These are phyloP conservation scores for Zeugodacus cucurbitae DNA, from an alignment of 1,140 invertebrate genomes.

Conservation along the genomic window DNA sequence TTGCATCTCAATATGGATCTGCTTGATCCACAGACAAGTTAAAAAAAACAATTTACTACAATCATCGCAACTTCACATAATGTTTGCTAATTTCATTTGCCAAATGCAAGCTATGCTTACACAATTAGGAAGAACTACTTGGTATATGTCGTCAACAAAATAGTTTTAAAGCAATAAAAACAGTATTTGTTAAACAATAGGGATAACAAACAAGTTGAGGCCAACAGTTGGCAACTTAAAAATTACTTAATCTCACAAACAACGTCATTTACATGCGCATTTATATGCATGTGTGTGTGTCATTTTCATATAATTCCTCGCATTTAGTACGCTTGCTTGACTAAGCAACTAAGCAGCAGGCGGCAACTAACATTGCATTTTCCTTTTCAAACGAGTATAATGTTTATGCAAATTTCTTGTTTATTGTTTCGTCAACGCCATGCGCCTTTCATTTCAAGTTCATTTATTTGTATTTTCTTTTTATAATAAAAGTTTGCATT, in stretches of 20 bases:
- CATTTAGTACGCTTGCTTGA: background rate
- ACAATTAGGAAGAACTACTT: too few species aligned
- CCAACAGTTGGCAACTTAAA: too few species aligned
- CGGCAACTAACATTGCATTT: background rate
- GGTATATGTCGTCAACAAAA: background rate
- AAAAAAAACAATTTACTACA: too few species aligned
- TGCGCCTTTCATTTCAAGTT: background rate
- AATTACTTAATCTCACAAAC: background rate
- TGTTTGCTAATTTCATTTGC: too few species aligned
- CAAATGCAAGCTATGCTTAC: too few species aligned
- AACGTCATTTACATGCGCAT: background rate
- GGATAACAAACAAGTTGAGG: background rate
- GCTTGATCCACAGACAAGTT: too few species aligned
- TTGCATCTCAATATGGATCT: too few species aligned
- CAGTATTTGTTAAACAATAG: background rate
- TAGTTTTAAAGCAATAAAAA: background rate
- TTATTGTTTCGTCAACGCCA: background rate
- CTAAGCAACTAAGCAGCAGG: background rate
- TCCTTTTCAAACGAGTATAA: background rate
- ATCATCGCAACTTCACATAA: too few species aligned
- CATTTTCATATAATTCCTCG: background rate
- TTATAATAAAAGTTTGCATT: background rate
- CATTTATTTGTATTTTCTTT: constrained; percentile 25
- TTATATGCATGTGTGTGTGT: background rate
- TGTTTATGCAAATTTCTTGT: background rate